These are phyloP conservation scores for Toxotes jaculatrix DNA, from an alignment of 2,113 vertebrate species.

Conservation along the genomic window DNA sequence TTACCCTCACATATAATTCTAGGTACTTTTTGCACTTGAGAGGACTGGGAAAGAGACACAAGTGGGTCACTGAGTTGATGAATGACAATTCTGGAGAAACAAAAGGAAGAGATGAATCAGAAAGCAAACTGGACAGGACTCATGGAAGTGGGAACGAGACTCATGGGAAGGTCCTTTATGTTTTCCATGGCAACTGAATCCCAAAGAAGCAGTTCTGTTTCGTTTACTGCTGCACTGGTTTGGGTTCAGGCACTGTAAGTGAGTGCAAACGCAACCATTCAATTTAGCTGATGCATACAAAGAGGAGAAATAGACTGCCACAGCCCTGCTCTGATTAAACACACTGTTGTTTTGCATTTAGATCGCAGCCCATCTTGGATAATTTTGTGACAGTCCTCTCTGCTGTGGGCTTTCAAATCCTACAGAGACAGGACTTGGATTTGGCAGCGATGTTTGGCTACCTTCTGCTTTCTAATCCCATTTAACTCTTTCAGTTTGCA, in stretches of 20 bases:
- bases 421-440: conserved; percentile 25
- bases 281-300: neutral
- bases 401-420: conserved; percentile 39
- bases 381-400: conserved; percentile 35
- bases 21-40: conserved; percentile 6
- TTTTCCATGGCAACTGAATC: conserved; percentile 25
- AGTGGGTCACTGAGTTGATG: conserved; percentile 30
- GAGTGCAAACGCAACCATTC: neutral
- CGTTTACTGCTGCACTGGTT: neutral
- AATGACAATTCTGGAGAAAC: conserved; percentile 1
- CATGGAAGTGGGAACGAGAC: conserved; percentile 19
- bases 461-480: conserved; percentile 33
- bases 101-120: conserved; percentile 30
- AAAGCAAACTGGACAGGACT: conserved; percentile 2
- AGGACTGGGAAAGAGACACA: conserved; percentile 30
- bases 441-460: conserved; percentile 45
- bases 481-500: conserved; percentile 28
- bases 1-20: neutral
- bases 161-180: neutral
- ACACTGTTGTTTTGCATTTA: conserved; percentile 29
- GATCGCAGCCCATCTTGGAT: neutral
- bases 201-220: neutral
- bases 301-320: neutral
- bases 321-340: conserved; percentile 36
- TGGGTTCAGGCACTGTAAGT: neutral